Conservation (phyloP, 2,113 vertebrate genomes). For the Ifrita kowaldi region DNA sequence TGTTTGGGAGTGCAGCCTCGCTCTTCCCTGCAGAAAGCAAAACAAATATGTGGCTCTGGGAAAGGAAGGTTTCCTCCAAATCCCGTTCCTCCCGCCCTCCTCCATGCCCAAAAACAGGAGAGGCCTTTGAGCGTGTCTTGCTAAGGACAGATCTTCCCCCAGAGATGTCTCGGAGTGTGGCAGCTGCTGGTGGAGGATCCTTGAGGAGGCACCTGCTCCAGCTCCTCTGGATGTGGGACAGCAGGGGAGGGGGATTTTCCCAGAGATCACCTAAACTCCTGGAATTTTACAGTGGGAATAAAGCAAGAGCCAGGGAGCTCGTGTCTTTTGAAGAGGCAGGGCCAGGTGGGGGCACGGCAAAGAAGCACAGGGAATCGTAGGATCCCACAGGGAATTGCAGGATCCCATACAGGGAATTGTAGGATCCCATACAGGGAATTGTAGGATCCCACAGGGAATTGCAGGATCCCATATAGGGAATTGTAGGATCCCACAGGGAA, state of each 20-base stretch:
- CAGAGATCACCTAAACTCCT: neutral
- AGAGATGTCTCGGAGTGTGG: neutral
- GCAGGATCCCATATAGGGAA: neutral
- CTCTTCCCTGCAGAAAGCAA: neutral
- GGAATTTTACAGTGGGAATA: neutral
- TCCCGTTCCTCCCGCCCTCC: neutral
- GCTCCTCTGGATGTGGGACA: neutral
- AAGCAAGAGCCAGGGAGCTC: neutral
- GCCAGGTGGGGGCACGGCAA: neutral
- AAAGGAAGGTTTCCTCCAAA: neutral
- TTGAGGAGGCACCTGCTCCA: slow-evolving; percentile 26
- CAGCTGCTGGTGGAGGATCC: slow-evolving; percentile 35
- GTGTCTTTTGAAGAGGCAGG: neutral
- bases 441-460: neutral
- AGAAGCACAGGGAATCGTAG: neutral
- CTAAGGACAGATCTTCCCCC: neutral
- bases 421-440: neutral
- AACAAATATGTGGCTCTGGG: neutral
- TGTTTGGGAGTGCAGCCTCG: neutral
- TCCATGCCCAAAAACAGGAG: neutral
- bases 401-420: neutral
- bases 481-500: neutral
- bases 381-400: neutral
- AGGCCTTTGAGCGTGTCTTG: neutral
- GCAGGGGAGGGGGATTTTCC: neutral